A percentile compares a stretch with the other conserved stretches of the same genome.
These are phyloP conservation scores for Ictalurus furcatus DNA, from an alignment of 2,113 vertebrate species.

Conservation along the genomic window DNA sequence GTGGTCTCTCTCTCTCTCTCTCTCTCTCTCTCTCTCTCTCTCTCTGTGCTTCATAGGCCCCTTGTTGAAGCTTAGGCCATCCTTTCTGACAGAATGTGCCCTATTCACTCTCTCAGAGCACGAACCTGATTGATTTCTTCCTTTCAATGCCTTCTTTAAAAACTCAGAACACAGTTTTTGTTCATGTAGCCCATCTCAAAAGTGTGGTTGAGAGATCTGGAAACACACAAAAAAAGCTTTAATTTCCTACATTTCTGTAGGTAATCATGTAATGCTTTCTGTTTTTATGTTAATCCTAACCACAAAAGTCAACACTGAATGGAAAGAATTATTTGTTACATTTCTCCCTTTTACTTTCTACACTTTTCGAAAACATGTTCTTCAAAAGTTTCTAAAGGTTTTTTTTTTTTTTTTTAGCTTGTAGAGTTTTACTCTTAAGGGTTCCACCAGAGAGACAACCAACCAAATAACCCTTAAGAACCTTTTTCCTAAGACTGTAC, in stretches of 20 bases:
- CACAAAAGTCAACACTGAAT: neutral
- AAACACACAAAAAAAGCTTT: neutral
- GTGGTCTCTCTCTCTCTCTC: slow-evolving; percentile 43
- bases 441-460: neutral
- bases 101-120: slow-evolving; percentile 7
- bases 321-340: neutral
- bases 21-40: slow-evolving; percentile 20
- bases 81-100: slow-evolving; percentile 26
- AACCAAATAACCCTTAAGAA: neutral
- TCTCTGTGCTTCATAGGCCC: slow-evolving; percentile 25
- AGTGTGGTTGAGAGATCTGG: neutral
- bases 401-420: neutral
- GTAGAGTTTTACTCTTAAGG: neutral
- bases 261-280: neutral
- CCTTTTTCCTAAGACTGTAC: neutral
- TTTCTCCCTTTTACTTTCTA: neutral
- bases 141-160: slow-evolving; percentile 29
- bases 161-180: slow-evolving; percentile 8
- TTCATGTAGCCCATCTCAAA: neutral
- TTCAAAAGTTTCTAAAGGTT: neutral
- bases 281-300: neutral
- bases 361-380: neutral
- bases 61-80: slow-evolving; percentile 33
- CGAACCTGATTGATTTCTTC: slow-evolving; percentile 38
- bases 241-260: neutral